Evolutionary conservation across 2,113 vertebrate genomes (phyloP), one percentile per base, ranked within the genome.

Genomic region (Pollimyrus isidori): DNA sequence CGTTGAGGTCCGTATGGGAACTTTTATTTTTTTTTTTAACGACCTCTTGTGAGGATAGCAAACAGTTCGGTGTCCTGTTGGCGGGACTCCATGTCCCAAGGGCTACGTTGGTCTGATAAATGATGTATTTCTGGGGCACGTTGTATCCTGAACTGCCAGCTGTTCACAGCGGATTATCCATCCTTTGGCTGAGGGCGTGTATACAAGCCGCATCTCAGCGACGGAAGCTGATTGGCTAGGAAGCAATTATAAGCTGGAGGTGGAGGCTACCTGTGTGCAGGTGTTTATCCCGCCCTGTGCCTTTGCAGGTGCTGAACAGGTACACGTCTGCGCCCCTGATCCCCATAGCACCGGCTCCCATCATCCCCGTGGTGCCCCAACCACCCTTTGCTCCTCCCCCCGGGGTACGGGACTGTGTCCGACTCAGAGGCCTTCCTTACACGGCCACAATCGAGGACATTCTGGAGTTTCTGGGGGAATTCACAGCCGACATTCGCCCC

Each of bases 391-490:
- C 95, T 91, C 96, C 97, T 91, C 91, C 96, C 56, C 92, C 95
- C 0, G 93, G 95, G 15, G 88, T 96, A 3, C 95, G 98, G 3
- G 98, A 99, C 92, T 99, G 98, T 5, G 92, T 99, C 11, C 96
- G 98, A 39, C 95, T 99, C 62, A 92, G 98, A 58, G 98, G 98
- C 1, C 95, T 99, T 50, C 98, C 98, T 0, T 99, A 99, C 92
- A 97, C 97, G 0, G 98, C 98, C 69, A 96, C 94, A 90, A 97
- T 99, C 0, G 98, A 99, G 83, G 98, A 99, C 93, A 99, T 99
- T 93, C 93, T 99, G 90, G 96, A 96, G 69, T 99, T 99, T 89
- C 94, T 99, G 91, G 98, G 97, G 90, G 98, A 99, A 13, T 97
- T 97, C 88, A 98, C 97, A 0, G 96, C 93, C 0, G 97, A 99